Conservation (phyloP, 2,797 vertebrate genomes). For the Liparis tanakae region DNA sequence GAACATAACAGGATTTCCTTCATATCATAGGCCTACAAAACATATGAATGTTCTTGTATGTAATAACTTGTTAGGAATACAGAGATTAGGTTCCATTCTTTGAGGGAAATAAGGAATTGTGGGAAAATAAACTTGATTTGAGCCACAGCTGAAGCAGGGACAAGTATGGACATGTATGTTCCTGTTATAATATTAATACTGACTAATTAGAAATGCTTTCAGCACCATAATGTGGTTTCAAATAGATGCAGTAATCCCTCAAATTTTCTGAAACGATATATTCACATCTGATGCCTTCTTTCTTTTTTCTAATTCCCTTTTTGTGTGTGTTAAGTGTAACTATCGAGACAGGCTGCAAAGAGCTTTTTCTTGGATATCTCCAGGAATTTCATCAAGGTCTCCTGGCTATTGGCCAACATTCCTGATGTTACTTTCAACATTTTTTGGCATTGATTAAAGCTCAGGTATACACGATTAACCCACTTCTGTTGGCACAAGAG, state of each 20-base stretch:
- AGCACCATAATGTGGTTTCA: not conserved
- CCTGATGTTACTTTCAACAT: conserved; percentile 69
- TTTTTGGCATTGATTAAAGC: conserved; percentile 78
- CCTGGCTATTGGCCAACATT: conserved; percentile 60
- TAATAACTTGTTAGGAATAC: conserved; percentile 1
- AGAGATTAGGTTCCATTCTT: conserved; percentile 8
- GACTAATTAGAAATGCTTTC: not conserved
- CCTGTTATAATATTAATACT: not conserved
- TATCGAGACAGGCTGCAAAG: conserved; percentile 16
- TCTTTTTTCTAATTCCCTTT: not conserved
- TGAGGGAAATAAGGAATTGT: conserved; percentile 12
- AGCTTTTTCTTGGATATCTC: conserved; percentile 48
- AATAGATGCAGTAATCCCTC: conserved; percentile 6
- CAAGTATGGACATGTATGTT: not conserved
- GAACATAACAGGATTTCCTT: not conserved
- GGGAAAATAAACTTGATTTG: not conserved
- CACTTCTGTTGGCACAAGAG: conserved; percentile 73
- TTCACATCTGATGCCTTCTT: conserved; percentile 15
- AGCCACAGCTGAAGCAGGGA: not conserved
- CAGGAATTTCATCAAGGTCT: conserved; percentile 67
- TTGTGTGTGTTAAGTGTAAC: conserved; percentile 32
- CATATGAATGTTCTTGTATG: conserved; percentile 5
- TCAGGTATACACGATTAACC: conserved; percentile 78
- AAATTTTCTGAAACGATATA: conserved; percentile 8
- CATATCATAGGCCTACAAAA: not conserved